Conservation (phyloP, 2,797 vertebrate genomes). For the Valencia hispanica region DNA sequence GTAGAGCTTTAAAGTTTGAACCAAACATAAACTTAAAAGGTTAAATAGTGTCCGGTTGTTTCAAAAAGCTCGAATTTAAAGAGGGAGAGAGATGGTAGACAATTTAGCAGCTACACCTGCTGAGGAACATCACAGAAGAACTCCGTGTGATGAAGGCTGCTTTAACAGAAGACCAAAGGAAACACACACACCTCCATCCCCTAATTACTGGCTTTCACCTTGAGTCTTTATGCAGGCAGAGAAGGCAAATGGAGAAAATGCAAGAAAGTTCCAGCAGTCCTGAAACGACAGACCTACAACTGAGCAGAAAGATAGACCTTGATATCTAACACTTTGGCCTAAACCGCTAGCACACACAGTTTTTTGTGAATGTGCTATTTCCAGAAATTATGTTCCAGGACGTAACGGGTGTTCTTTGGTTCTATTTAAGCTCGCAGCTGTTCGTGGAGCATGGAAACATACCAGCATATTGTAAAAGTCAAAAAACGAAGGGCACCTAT, state of each 20-base stretch:
- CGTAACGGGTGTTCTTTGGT: neutral
- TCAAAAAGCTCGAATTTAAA: neutral
- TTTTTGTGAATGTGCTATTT: neutral
- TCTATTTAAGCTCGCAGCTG: neutral
- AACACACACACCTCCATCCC: neutral
- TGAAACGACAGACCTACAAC: neutral
- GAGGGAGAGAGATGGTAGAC: neutral
- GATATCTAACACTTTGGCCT: neutral
- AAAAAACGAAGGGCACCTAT: neutral
- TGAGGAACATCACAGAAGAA: conserved; percentile 33
- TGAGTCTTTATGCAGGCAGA: neutral
- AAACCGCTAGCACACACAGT: neutral
- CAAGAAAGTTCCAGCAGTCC: neutral
- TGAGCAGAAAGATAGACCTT: neutral
- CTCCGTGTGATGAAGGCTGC: conserved; percentile 21
- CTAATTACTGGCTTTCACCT: neutral
- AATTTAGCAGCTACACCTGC: conserved; percentile 51
- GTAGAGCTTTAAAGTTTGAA: neutral
- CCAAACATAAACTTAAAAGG: neutral
- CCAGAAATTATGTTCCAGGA: neutral
- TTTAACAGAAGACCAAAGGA: conserved; percentile 31
- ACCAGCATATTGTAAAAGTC: neutral
- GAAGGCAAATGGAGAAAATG: neutral
- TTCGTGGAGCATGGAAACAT: neutral
- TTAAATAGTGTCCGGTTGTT: neutral